These are phyloP conservation scores for Anoplolepis gracilipes DNA, from an alignment of 1,140 invertebrate genomes.

Conservation along the genomic window DNA sequence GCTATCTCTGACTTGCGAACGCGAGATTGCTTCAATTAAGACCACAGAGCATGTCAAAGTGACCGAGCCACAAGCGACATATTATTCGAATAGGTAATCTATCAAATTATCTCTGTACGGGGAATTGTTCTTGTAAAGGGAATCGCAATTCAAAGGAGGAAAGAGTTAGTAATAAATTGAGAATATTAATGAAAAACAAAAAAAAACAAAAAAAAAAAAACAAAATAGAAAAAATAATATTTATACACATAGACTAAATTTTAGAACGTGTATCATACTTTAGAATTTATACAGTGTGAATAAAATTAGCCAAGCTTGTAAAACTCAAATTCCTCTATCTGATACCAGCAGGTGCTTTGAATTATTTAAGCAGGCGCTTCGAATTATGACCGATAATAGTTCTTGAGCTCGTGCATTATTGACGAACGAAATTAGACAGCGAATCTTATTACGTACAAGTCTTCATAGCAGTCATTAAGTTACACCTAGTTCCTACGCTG, in stretches of 20 bases:
- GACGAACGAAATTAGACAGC: slow-evolving; percentile 28
- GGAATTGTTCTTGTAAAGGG: slow-evolving; percentile 7
- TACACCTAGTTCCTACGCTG: slow-evolving; percentile 1
- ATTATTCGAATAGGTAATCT: slow-evolving; percentile 29
- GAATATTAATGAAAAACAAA: background rate
- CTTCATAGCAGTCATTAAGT: slow-evolving; percentile 39
- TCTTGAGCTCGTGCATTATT: slow-evolving; percentile 27
- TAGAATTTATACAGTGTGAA: background rate
- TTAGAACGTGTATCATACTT: background rate
- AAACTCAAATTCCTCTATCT: background rate
- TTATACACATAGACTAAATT: slow-evolving; percentile 5
- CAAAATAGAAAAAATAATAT: background rate
- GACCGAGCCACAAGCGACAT: slow-evolving; percentile 27
- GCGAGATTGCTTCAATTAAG: slow-evolving; percentile 49
- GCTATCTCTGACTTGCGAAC: slow-evolving; percentile 42
- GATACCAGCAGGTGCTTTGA: too few relatives aligned
- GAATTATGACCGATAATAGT: slow-evolving; percentile 30
- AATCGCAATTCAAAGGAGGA: background rate
- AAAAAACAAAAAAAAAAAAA: background rate
- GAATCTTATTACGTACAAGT: slow-evolving; percentile 31
- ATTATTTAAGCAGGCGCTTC: slow-evolving; percentile 21
- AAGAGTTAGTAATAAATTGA: too few relatives aligned
- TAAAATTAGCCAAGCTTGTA: background rate
- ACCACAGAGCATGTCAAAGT: slow-evolving; percentile 26
- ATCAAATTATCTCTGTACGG: slow-evolving; percentile 19